Evolutionary conservation across 2,113 vertebrate genomes (phyloP).

Genomic region (Anolis sagrei): DNA sequence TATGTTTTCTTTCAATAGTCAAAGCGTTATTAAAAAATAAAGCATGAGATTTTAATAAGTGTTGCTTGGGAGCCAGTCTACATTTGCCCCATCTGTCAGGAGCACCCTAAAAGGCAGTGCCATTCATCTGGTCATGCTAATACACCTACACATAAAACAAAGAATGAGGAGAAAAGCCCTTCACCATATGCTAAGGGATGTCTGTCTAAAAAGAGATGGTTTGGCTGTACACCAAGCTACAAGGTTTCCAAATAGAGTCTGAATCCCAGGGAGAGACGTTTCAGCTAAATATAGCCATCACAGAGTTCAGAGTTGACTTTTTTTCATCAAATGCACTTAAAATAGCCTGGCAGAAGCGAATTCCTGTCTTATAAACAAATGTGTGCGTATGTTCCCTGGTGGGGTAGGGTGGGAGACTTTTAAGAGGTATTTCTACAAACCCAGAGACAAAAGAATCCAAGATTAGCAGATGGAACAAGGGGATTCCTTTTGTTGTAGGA

Average conservation of each 20-base stretch:
- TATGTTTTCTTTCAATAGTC: not conserved
- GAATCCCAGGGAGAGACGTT: slow-evolving; percentile 75
- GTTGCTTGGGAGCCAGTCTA: not conserved
- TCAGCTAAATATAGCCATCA: slow-evolving; percentile 81
- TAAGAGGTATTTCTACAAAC: slow-evolving; percentile 37
- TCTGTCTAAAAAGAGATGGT: slow-evolving; percentile 72
- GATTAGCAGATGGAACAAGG: not conserved
- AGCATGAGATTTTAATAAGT: not conserved
- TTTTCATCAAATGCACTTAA: slow-evolving; percentile 62
- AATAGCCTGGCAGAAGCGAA: slow-evolving; percentile 59
- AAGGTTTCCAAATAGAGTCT: slow-evolving; percentile 81
- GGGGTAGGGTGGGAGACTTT: not conserved
- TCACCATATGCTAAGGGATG: slow-evolving; percentile 73
- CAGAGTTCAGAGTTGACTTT: slow-evolving; percentile 58
- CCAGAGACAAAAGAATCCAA: slow-evolving; percentile 37
- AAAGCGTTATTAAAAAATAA: not conserved
- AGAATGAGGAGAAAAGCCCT: slow-evolving; percentile 67
- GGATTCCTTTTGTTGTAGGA: not conserved
- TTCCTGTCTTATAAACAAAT: slow-evolving; percentile 50
- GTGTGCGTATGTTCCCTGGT: not conserved
- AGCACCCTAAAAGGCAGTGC: slow-evolving; percentile 39
- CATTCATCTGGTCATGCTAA: slow-evolving; percentile 44
- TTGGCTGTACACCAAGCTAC: slow-evolving; percentile 71
- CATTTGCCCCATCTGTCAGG: slow-evolving; percentile 39
- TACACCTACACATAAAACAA: slow-evolving; percentile 27